phyloP scores from a whole-genome alignment of 2,888 invertebrate genomes.

The Limnephilus lunatus region DNA sequence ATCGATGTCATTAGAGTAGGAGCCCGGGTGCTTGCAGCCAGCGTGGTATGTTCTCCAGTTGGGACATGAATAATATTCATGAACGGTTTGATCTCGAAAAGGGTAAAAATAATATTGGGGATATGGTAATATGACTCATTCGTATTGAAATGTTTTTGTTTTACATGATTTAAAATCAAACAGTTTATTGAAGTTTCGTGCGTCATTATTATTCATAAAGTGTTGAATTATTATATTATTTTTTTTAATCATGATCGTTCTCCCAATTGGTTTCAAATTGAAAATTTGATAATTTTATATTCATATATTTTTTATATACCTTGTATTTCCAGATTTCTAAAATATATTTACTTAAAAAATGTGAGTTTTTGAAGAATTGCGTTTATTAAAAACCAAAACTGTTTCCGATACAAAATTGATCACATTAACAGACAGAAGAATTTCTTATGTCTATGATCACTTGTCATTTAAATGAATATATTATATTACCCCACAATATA shows the following conservation, averaged over 20 bases:
- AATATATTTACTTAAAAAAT: neutral
- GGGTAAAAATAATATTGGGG: neutral
- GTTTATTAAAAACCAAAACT: neutral
- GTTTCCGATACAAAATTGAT: neutral
- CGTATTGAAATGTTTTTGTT: neutral
- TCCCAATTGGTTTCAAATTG: neutral
- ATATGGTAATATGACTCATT: neutral
- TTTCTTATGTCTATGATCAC: neutral
- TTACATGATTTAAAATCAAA: neutral
- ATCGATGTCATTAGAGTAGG: neutral
- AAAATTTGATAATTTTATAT: neutral
- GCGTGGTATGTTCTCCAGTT: neutral
- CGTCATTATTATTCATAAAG: neutral
- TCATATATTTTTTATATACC: neutral
- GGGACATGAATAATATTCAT: neutral
- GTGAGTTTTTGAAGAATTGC: neutral
- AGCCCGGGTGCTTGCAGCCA: neutral
- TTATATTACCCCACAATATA: neutral
- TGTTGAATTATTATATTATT: neutral
- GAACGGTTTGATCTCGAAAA: neutral
- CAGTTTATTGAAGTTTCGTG: neutral
- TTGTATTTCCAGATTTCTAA: neutral
- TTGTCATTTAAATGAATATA: neutral
- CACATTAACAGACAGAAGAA: neutral
- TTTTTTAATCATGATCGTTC: neutral